Evolutionary conservation across 2,888 invertebrate species (phyloP).

Genomic region (Beris morrisii): DNA sequence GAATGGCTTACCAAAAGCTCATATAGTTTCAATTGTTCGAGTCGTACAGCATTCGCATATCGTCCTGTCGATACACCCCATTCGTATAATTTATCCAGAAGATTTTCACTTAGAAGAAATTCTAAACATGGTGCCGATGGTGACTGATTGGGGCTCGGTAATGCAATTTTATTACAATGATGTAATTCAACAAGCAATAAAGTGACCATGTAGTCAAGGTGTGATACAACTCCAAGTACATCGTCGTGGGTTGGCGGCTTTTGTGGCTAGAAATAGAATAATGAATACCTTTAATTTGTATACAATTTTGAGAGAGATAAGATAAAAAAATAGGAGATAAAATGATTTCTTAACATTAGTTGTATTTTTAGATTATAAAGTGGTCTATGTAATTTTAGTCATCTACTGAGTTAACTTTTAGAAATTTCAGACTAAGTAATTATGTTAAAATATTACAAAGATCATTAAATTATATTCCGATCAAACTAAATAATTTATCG

Average conservation of each 20-base stretch:
- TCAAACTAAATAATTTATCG: no score
- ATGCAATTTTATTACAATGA: slow-evolving; percentile 59
- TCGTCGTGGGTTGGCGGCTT: slow-evolving; percentile 75
- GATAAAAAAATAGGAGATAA: neutral
- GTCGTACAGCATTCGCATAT: slow-evolving; percentile 79
- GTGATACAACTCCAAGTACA: slow-evolving; percentile 86
- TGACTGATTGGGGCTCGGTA: slow-evolving; percentile 54
- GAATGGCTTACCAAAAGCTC: slow-evolving; percentile 82
- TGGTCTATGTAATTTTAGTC: no score
- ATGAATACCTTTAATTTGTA: slow-evolving; percentile 25
- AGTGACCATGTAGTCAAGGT: slow-evolving; percentile 87
- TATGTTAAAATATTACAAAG: no score
- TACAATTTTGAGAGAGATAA: slow-evolving; percentile 28
- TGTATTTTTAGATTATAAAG: neutral
- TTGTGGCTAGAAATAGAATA: slow-evolving; percentile 53
- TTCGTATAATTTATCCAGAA: slow-evolving; percentile 80
- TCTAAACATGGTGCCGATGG: slow-evolving; percentile 74
- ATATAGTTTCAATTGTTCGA: slow-evolving; percentile 86
- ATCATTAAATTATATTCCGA: no score
- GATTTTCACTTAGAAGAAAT: slow-evolving; percentile 80
- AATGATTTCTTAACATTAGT: slow-evolving; percentile 34
- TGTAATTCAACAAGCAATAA: slow-evolving; percentile 80
- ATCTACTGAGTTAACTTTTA: no score
- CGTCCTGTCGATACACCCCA: slow-evolving; percentile 85
- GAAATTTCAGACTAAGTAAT: no score